Conservation (phyloP, 2,113 vertebrate species). For the Lepidiolamprologus cunningtoni region DNA sequence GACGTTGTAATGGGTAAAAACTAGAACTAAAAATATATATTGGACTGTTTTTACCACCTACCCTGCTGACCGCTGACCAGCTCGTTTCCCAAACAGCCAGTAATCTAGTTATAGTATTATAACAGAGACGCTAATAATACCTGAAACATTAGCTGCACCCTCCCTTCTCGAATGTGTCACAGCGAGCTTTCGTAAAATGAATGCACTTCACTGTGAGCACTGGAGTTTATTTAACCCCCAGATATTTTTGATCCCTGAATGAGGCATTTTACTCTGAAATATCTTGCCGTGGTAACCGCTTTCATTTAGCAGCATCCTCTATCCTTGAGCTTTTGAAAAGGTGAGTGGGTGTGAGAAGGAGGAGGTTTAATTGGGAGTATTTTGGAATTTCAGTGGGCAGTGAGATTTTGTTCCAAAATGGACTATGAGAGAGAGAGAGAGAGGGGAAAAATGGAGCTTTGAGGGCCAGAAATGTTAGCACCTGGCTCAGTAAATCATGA, state of each 20-base stretch:
- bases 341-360: neutral
- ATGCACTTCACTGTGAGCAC: neutral
- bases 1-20: neutral
- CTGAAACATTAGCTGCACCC: neutral
- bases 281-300: constrained; percentile 29
- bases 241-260: neutral
- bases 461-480: neutral
- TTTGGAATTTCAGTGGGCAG: constrained; percentile 25
- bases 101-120: neutral
- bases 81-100: neutral
- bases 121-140: neutral
- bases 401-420: constrained; percentile 1
- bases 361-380: constrained; percentile 16
- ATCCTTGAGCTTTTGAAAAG: constrained; percentile 22
- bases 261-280: neutral
- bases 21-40: neutral
- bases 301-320: constrained; percentile 1
- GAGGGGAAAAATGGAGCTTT: neutral
- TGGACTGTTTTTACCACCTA: neutral
- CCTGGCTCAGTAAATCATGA: neutral
- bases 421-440: neutral
- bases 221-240: neutral
- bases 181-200: neutral
- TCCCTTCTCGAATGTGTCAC: neutral
- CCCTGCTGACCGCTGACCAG: neutral